phyloP scores from a whole-genome alignment of 2,797 vertebrate genomes.

The Lagorchestes hirsutus region DNA sequence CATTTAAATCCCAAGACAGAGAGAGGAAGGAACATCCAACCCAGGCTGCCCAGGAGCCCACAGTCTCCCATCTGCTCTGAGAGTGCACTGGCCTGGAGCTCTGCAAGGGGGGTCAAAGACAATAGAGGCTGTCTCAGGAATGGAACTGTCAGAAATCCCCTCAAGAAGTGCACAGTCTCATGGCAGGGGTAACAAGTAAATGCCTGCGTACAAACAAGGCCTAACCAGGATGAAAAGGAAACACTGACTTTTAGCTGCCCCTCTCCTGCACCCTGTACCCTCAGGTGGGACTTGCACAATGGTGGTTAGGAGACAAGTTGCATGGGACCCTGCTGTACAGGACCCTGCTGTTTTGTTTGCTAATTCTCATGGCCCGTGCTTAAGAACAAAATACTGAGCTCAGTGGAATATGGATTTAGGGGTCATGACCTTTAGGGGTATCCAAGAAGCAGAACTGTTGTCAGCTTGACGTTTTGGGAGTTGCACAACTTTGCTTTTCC shows the following conservation, averaged over 20 bases:
- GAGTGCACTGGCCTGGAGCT: background rate
- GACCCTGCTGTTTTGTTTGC: background rate
- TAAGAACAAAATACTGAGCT: background rate
- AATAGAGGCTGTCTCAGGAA: background rate
- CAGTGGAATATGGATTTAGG: too few species aligned
- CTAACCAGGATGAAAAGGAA: background rate
- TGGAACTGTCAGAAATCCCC: background rate
- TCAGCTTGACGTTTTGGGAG: background rate
- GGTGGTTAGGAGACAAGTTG: too few species aligned
- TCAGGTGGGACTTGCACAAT: background rate
- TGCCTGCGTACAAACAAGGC: background rate
- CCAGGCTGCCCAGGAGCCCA: background rate
- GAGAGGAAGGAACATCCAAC: background rate
- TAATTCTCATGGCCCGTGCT: too few species aligned
- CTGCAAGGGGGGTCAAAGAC: background rate
- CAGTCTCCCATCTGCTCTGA: background rate
- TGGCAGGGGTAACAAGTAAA: background rate
- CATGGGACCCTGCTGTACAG: too few species aligned
- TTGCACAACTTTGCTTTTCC: background rate
- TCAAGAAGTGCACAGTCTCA: background rate
- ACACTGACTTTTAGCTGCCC: background rate
- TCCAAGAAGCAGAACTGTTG: background rate
- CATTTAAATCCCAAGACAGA: background rate
- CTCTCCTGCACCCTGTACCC: background rate
- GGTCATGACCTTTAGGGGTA: background rate